A percentile compares a stretch with the other conserved stretches of the same genome.
These are phyloP conservation scores for Danio rerio DNA, from an alignment of 2,113 vertebrate genomes.

Conservation along the genomic window GRCz12tu NC_133190.1:28203501-28204000, in stretches of 20 bases:
- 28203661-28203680: no score
- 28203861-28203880: constrained; percentile 67
- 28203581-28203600: no score
- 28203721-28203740: neutral
- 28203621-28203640: no score
- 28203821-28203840: constrained; percentile 47
- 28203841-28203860: constrained; percentile 66
- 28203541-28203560: no score
- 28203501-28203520: no score
- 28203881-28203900: constrained; percentile 58
- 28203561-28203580: no score
- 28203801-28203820: constrained; percentile 44
- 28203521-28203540: no score
- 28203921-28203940: constrained; percentile 60
- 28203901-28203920: constrained; percentile 64
- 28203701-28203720: constrained; percentile 48
- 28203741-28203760: constrained; percentile 53
- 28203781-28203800: constrained; percentile 31
- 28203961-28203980: constrained; percentile 62
- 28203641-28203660: no score
- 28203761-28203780: constrained; percentile 48
- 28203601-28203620: no score
- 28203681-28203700: neutral
- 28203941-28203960: constrained; percentile 64
- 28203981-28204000: constrained; percentile 43